Evolutionary conservation across 2,113 vertebrate genomes (phyloP).

Genomic region (Lasiurus cinereus): DNA sequence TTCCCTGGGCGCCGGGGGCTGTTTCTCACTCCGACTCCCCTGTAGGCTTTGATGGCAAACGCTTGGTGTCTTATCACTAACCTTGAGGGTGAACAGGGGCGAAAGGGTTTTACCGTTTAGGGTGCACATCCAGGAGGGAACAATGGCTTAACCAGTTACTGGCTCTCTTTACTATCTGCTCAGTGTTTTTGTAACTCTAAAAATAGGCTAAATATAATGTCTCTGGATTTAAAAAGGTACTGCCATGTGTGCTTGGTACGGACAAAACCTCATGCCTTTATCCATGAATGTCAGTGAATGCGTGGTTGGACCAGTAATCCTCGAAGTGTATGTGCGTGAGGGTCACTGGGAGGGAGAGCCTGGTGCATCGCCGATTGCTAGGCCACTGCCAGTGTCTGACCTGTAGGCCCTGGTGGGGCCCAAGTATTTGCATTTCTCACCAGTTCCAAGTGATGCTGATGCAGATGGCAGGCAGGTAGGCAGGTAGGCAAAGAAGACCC

Average conservation of each 20-base stretch:
- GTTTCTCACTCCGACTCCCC: background rate
- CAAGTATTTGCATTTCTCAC: background rate
- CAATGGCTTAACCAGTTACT: background rate
- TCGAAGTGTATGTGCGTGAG: background rate
- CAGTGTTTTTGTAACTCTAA: background rate
- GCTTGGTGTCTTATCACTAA: background rate
- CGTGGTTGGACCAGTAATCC: background rate
- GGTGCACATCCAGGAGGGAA: background rate
- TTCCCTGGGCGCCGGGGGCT: background rate
- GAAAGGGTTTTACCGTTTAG: background rate
- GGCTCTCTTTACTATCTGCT: background rate
- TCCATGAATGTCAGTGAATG: background rate
- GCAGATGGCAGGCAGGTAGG: background rate
- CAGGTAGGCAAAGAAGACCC: background rate
- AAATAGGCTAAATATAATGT: background rate
- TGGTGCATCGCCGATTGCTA: too few relatives aligned
- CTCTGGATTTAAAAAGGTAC: background rate
- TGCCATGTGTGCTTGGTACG: background rate
- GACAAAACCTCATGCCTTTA: background rate
- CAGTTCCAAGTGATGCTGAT: background rate
- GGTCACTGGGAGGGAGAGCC: background rate
- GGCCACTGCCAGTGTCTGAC: background rate
- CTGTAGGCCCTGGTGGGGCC: background rate
- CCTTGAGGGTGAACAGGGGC: background rate
- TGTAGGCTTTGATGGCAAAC: background rate